Evolutionary conservation across 2,797 vertebrate species (phyloP).

Genomic region (Chromobotia macracanthus): DNA sequence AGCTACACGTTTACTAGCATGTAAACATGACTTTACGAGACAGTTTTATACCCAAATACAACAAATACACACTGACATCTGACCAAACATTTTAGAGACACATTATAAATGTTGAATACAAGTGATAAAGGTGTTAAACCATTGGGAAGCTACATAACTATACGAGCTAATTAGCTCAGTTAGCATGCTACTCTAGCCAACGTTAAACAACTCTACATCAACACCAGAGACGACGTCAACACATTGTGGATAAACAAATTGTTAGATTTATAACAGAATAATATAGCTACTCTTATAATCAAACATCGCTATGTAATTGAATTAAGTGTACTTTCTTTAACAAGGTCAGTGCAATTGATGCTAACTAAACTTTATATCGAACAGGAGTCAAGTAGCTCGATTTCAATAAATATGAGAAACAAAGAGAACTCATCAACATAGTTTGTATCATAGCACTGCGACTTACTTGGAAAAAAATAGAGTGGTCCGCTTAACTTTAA

Average conservation of each 20-base stretch:
- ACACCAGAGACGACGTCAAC: background rate
- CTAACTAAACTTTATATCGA: conserved; percentile 22
- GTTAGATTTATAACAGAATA: too few relatives aligned
- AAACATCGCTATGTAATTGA: background rate
- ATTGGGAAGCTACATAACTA: too few relatives aligned
- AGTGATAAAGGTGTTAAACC: background rate
- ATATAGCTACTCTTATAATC: too few relatives aligned
- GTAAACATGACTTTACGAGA: conserved; percentile 13
- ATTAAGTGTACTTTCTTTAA: background rate
- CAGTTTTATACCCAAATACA: background rate
- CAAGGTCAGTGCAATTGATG: conserved; percentile 1
- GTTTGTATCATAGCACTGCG: too few relatives aligned
- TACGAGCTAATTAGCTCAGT: background rate
- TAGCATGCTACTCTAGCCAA: conserved; percentile 14
- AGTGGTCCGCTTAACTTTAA: background rate
- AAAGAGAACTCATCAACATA: background rate
- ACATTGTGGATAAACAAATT: background rate
- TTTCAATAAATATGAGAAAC: background rate
- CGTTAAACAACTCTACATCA: background rate
- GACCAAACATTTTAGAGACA: background rate
- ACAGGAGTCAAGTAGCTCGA: background rate
- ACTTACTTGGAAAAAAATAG: conserved; percentile 13
- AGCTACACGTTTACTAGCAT: conserved; percentile 12
- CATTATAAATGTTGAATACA: background rate
- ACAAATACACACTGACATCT: background rate